Conservation (phyloP, 2,888 invertebrate species). For the Salpingus planirostris region DNA sequence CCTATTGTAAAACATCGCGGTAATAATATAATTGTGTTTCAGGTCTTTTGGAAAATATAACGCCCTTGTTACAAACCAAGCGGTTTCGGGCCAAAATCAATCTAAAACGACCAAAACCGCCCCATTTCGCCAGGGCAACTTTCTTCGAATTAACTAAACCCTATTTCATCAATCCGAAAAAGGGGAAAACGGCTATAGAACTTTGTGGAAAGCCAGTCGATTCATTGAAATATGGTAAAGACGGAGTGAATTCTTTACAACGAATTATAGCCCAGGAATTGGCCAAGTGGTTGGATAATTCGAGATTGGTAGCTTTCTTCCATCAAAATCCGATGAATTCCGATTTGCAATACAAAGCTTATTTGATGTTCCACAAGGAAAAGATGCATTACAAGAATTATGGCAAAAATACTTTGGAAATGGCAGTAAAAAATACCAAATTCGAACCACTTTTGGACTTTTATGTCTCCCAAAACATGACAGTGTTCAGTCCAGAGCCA, state of each 20-base stretch:
- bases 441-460: constrained; percentile 59
- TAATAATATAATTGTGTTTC: constrained; percentile 1
- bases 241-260: constrained; percentile 60
- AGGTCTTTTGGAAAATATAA: not conserved
- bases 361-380: constrained; percentile 52
- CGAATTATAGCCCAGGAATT: constrained; percentile 64
- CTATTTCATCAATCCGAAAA: constrained; percentile 44
- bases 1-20: not conserved
- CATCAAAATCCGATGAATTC: constrained; percentile 64
- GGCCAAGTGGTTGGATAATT: constrained; percentile 58
- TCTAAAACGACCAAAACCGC: constrained; percentile 61
- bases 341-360: constrained; percentile 56
- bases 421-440: constrained; percentile 58
- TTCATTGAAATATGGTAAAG: constrained; percentile 18
- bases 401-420: constrained; percentile 53
- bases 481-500: constrained; percentile 62
- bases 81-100: constrained; percentile 70
- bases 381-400: constrained; percentile 62
- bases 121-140: constrained; percentile 60
- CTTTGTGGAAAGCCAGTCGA: constrained; percentile 44
- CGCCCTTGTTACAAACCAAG: constrained; percentile 42
- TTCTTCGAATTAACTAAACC: constrained; percentile 60
- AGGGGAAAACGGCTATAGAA: constrained; percentile 41
- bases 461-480: constrained; percentile 54
- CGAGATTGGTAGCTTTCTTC: constrained; percentile 61